Conservation (phyloP, 53 echinoderm and acorn worm species). For the Holothuria scabra region DNA sequence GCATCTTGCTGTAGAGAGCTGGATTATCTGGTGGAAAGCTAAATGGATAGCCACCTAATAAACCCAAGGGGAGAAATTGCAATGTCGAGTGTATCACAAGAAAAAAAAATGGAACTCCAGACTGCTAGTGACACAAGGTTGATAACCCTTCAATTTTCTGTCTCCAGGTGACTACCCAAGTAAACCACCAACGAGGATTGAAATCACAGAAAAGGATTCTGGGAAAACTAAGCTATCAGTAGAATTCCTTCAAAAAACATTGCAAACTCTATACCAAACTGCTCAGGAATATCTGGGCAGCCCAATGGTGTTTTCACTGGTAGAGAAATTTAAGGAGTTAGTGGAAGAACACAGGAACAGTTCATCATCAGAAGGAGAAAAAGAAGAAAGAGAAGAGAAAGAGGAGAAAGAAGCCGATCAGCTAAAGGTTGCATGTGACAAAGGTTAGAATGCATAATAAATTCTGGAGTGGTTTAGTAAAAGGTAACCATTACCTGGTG, state of each 20-base stretch:
- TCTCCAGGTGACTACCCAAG: constrained; percentile 69
- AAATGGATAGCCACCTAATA: too few relatives aligned
- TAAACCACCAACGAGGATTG: constrained; percentile 64
- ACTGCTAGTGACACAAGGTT: too few relatives aligned
- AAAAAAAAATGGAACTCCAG: too few relatives aligned
- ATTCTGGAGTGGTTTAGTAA: too few relatives aligned
- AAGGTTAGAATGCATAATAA: too few relatives aligned
- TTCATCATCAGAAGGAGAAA: not conserved
- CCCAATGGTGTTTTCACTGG: constrained; percentile 64
- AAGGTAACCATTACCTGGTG: too few relatives aligned
- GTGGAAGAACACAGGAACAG: constrained; percentile 24
- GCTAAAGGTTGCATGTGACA: not conserved
- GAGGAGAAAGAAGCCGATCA: not conserved
- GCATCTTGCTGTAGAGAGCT: too few relatives aligned
- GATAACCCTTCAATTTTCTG: too few relatives aligned
- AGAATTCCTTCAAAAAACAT: constrained; percentile 53
- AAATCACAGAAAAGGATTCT: constrained; percentile 52
- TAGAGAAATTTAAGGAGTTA: constrained; percentile 72
- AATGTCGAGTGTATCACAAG: too few relatives aligned
- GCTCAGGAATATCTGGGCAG: constrained; percentile 65
- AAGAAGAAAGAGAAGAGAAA: too few relatives aligned
- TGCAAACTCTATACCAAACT: constrained; percentile 61
- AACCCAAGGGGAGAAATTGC: too few relatives aligned
- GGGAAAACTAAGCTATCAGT: constrained; percentile 22
- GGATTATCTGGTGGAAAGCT: too few relatives aligned